Base-by-base conservation (phyloP, 2,113 vertebrate genomes). In the Camelus dromedarius region DNA sequence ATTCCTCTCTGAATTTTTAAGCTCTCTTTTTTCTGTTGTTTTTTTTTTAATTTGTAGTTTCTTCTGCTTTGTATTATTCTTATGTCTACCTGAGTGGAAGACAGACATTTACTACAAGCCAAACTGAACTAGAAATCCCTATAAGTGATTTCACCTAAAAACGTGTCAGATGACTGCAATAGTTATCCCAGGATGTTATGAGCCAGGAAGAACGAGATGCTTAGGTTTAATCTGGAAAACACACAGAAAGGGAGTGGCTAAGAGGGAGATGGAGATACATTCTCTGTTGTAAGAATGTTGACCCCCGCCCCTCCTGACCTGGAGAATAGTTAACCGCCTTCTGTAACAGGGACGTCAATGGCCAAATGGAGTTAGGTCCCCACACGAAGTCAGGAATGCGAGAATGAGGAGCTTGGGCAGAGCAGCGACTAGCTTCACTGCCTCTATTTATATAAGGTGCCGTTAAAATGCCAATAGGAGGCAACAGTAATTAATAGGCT, bases 161-260 rank as follows among this genome's bases (percentile, higher is more conserved):
- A 88, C 46, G 50, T 73, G 94, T 89, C 95, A 94, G 93, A 97
- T 97, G 58, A 80, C 75, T 79, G 26, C 16, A 94, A 35, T 97
- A 96, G 86, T 94, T 95, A 97, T 58, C 89, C 58, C 92, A 69
- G 83, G 13, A 26, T 96, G 86, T 73, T 94, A 84, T 0, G 6
- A 97, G 97, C 76, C 95, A 90, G 97, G 95, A 97, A 90, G 77
- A 98, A 96, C 60, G 75, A 97, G 69, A 95, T 80, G 95, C 83
- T 93, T 96, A 91, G 35, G 50, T 86, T 93, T 94, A 96, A 77
- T 75, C 91, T 81, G 75, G 19, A 79, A n/a, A 50, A 77, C 22
- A 38, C 52, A 88, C 4, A 56, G 14, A 69, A 92, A 14, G 6
- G 1, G 28, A 77, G 19, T 69, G 35, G 38, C 81, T 62, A 58